phyloP scores from a whole-genome alignment of 2,797 vertebrate species.

The Monodelphis domestica region DNA sequence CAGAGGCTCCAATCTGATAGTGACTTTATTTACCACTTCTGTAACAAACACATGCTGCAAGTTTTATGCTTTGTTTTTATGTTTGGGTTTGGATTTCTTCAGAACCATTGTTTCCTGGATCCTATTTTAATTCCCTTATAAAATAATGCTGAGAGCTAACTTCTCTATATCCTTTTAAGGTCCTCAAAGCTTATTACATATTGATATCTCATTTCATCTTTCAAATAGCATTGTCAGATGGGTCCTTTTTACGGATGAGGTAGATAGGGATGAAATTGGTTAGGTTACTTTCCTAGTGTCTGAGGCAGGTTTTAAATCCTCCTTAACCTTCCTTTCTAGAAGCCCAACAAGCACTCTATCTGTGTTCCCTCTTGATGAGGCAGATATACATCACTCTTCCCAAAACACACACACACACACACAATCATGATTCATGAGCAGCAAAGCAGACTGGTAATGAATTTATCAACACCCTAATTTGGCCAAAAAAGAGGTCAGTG shows the following conservation, averaged over 20 bases:
- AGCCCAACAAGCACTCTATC: too few relatives aligned
- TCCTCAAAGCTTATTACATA: neutral
- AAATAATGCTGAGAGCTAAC: neutral
- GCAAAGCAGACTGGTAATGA: neutral
- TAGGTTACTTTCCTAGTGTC: neutral
- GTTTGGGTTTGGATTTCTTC: neutral
- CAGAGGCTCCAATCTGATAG: neutral
- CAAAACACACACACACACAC: neutral
- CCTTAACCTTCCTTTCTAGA: neutral
- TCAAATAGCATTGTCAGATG: neutral
- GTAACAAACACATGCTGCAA: neutral
- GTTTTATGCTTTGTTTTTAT: neutral
- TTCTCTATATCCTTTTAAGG: neutral
- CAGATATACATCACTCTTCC: neutral
- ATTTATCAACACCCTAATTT: neutral
- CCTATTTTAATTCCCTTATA: neutral
- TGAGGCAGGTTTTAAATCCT: neutral
- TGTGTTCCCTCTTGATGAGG: neutral
- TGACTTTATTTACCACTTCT: neutral
- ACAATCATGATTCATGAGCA: neutral
- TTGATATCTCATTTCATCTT: neutral
- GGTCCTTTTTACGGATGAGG: neutral
- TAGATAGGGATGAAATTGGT: neutral
- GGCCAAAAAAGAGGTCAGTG: neutral
- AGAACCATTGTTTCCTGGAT: neutral